These are phyloP conservation scores for Actinostola sp. DNA, from an alignment of 92 coral and sea anemone species.

Conservation along the genomic window DNA sequence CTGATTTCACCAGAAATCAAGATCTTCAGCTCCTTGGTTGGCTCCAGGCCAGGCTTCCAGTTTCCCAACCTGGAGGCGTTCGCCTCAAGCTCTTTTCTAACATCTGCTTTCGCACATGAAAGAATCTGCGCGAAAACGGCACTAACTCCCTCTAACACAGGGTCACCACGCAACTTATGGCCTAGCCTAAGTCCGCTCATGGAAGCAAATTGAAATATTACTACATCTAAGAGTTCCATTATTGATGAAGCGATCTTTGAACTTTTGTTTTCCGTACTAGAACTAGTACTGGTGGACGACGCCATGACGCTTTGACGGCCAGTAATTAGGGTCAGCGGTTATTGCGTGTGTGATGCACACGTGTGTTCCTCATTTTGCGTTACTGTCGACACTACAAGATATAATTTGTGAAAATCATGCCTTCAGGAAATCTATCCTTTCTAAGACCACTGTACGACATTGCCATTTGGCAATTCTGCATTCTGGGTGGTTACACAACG, in stretches of 20 bases:
- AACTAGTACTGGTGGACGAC: neutral
- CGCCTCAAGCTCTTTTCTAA: neutral
- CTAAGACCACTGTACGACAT: neutral
- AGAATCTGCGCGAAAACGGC: constrained; percentile 14
- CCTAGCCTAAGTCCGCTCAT: neutral
- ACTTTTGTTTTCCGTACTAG: neutral
- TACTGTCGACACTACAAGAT: too few relatives aligned
- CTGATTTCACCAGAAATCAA: too few relatives aligned
- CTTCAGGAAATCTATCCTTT: constrained; percentile 3
- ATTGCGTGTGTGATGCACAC: too few relatives aligned
- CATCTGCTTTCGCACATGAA: constrained; percentile 1
- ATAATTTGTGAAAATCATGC: constrained; percentile 3
- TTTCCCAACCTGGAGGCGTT: neutral
- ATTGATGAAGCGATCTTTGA: neutral
- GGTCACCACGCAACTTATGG: constrained; percentile 15
- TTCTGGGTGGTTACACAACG: neutral
- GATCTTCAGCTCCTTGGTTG: constrained; percentile 2
- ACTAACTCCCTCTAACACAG: neutral
- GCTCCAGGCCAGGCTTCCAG: constrained; percentile 14
- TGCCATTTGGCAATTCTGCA: constrained; percentile 2
- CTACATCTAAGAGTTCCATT: constrained; percentile 4
- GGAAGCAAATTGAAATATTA: neutral
- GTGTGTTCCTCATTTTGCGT: too few relatives aligned
- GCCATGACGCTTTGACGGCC: too few relatives aligned
- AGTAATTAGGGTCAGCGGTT: too few relatives aligned